Evolutionary conservation across 2,797 vertebrate species (phyloP).

Genomic region (Sternotherus odoratus): DNA sequence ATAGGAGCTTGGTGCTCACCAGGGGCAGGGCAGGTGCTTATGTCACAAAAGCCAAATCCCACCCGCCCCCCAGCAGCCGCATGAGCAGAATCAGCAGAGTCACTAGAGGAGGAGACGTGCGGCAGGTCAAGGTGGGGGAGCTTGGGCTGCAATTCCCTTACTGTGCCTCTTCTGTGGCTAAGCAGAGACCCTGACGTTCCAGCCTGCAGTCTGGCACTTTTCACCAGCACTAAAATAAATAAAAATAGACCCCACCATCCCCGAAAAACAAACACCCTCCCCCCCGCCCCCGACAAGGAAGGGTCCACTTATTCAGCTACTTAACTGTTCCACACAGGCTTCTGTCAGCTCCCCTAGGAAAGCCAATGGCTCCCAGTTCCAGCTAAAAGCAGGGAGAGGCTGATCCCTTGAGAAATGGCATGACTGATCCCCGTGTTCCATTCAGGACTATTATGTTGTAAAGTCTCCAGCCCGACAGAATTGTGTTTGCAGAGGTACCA

Average conservation of each 20-base stretch:
- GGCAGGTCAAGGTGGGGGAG: not conserved
- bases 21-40: not conserved
- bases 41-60: not conserved
- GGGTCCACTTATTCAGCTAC: not conserved
- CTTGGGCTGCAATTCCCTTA: not conserved
- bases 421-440: not conserved
- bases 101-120: not conserved
- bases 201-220: not conserved
- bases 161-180: not conserved
- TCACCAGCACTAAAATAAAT: not conserved
- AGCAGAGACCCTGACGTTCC: not conserved
- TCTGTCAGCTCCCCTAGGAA: not conserved
- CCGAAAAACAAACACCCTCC: accelerated
- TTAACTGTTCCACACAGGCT: not conserved
- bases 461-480: not conserved
- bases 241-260: not conserved
- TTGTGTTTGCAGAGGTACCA: not conserved
- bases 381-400: not conserved
- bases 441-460: not conserved
- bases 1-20: no score
- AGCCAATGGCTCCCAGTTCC: not conserved
- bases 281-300: not conserved
- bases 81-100: not conserved
- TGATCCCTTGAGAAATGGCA: not conserved
- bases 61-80: no score